Conservation (phyloP, 1,140 invertebrate species). For the Drosophila sproati region DNA sequence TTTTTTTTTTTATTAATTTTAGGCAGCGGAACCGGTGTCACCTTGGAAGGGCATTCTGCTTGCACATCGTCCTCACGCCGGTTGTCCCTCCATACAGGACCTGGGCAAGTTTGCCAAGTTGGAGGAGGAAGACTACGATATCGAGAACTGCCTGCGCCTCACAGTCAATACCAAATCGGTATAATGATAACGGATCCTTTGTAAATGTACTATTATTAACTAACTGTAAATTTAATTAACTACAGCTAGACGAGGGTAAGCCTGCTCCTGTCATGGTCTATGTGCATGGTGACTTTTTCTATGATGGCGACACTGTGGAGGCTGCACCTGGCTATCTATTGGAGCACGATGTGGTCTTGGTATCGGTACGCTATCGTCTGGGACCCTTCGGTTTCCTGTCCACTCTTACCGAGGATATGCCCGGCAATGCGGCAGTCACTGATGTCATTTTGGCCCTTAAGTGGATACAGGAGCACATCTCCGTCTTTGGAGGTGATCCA, state of each 20-base stretch:
- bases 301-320: constrained; percentile 72
- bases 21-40: constrained; percentile 66
- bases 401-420: constrained; percentile 85
- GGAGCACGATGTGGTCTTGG: constrained; percentile 85
- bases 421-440: constrained; percentile 89
- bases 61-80: constrained; percentile 59
- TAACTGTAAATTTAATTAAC: not conserved
- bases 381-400: constrained; percentile 86
- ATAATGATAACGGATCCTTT: not conserved
- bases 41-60: constrained; percentile 85
- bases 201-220: not conserved
- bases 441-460: constrained; percentile 88
- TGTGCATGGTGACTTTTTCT: constrained; percentile 82
- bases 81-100: constrained; percentile 77
- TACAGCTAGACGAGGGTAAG: constrained; percentile 54
- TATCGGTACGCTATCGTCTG: constrained; percentile 85
- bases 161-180: constrained; percentile 74
- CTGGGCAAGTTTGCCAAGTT: constrained; percentile 55
- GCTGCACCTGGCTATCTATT: constrained; percentile 79
- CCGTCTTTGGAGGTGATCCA: constrained; percentile 88
- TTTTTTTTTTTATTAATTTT: not conserved
- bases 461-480: constrained; percentile 88
- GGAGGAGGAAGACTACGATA: constrained; percentile 60
- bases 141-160: constrained; percentile 76
- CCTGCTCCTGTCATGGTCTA: constrained; percentile 80